Conservation (phyloP, 2,797 vertebrate genomes). For the Xenopus petersii region DNA sequence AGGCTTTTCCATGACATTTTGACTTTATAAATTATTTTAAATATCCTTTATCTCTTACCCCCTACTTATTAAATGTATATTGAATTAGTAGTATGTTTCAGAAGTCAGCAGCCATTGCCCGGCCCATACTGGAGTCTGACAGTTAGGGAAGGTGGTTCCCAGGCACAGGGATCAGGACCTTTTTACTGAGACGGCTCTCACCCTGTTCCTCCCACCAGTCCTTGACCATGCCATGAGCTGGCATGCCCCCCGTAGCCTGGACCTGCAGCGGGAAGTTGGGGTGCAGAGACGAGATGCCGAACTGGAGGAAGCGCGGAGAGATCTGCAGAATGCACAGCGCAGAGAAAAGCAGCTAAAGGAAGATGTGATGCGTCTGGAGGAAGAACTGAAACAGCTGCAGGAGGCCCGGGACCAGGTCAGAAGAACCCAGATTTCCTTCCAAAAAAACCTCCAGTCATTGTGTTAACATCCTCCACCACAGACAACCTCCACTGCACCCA, state of each 20-base stretch:
- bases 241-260: conserved; percentile 80
- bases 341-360: conserved; percentile 87
- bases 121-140: too few relatives aligned
- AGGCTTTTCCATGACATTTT: too few relatives aligned
- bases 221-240: conserved; percentile 81
- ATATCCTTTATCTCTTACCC: too few relatives aligned
- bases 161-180: not conserved
- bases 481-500: too few relatives aligned
- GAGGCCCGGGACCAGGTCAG: conserved; percentile 77
- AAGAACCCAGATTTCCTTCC: too few relatives aligned
- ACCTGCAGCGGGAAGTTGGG: conserved; percentile 77
- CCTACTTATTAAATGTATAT: too few relatives aligned
- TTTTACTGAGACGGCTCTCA: not conserved
- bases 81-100: too few relatives aligned
- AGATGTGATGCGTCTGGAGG: conserved; percentile 83
- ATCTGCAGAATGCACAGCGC: conserved; percentile 85
- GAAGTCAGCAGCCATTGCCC: too few relatives aligned
- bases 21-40: too few relatives aligned
- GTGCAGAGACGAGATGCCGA: conserved; percentile 82
- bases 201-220: conserved; percentile 59
- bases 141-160: too few relatives aligned
- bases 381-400: conserved; percentile 84
- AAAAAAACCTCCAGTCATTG: too few relatives aligned
- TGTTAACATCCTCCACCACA: too few relatives aligned
- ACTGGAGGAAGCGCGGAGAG: conserved; percentile 83